Evolutionary conservation across 2,888 invertebrate genomes (phyloP), one percentile per base, ranked within the genome.

Genomic region (Andrena trimmerana): DNA sequence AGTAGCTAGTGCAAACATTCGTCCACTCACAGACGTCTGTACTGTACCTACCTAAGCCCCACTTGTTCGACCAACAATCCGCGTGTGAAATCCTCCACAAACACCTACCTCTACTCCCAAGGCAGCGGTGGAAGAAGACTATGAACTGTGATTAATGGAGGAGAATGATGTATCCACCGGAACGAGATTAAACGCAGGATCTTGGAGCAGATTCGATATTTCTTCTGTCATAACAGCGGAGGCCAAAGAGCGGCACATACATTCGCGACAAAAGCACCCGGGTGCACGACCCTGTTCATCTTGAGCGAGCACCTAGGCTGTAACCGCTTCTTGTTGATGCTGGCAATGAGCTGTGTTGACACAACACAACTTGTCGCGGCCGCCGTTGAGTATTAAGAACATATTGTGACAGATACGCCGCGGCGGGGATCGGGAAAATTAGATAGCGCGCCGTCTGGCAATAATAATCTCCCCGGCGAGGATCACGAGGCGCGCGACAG

Each of bases 321-420:
- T 82, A 78, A 78, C 82, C 65, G 69, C 60, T 89, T 90, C 86
- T 87, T 92, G 92, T 91, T 92, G 92, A 90, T 91, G 83, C 92
- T 92, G 92, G 92, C 92, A 91, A 85, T 86, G 87, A 72, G 70
- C 68, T 84, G 72, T 91, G 92, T 92, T 92, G 90, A 91, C 89
- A 84, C 87, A 91, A 89, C 87, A 80, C 88, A 88, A 82, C 82
- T 66, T 78, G 72, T 85, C 73, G 66, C 76, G 79, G 62, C 65
- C 78, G 76, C 68, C 66, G 80, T 84, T 78, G 79, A 81, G 78
- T 84, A 85, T 87, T 83, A 85, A 79, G 85, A 84, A 74, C 78
- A 76, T 86, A 88, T 83, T 86, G 74, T 84, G 78, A 85, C 84
- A 86, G 82, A 80, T 76, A 67, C 74, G 73, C 54, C 77, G 57